Conservation (phyloP, 2,113 vertebrate genomes). For the Cygnus buccinator region DNA sequence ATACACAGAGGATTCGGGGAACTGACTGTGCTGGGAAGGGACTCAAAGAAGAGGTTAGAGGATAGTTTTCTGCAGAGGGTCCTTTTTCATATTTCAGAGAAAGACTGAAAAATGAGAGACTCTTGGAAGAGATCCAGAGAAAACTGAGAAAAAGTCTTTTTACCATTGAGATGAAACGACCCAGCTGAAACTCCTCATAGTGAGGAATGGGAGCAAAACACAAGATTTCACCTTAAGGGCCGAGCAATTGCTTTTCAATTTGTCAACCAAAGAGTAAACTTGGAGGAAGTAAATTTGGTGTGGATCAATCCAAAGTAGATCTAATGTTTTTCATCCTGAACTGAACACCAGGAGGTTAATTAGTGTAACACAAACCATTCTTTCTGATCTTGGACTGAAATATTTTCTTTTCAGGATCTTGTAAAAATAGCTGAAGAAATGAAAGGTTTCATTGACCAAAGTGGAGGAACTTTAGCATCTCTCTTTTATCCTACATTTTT, state of each 20-base stretch:
- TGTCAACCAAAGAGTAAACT: neutral
- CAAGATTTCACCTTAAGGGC: neutral
- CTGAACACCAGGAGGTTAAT: neutral
- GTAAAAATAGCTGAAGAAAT: neutral
- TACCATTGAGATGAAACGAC: neutral
- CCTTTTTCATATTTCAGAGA: conserved; percentile 11
- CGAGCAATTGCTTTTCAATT: neutral
- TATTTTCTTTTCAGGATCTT: neutral
- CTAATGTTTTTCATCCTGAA: neutral
- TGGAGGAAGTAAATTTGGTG: neutral
- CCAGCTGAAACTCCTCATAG: neutral
- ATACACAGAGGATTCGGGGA: neutral
- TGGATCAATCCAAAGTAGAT: neutral
- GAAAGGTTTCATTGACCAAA: neutral
- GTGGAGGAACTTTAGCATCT: neutral
- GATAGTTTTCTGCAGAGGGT: conserved; percentile 21
- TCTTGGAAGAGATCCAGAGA: conserved; percentile 32
- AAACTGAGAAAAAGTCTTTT: conserved; percentile 13
- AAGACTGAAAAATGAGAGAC: conserved; percentile 19
- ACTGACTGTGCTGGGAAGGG: neutral
- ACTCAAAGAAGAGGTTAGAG: conserved; percentile 13
- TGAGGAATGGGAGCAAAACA: neutral
- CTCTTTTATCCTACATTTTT: neutral
- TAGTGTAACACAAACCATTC: neutral
- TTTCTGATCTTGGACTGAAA: neutral